phyloP scores from a whole-genome alignment of 2,888 invertebrate genomes.

The Chironomus riparius region DNA sequence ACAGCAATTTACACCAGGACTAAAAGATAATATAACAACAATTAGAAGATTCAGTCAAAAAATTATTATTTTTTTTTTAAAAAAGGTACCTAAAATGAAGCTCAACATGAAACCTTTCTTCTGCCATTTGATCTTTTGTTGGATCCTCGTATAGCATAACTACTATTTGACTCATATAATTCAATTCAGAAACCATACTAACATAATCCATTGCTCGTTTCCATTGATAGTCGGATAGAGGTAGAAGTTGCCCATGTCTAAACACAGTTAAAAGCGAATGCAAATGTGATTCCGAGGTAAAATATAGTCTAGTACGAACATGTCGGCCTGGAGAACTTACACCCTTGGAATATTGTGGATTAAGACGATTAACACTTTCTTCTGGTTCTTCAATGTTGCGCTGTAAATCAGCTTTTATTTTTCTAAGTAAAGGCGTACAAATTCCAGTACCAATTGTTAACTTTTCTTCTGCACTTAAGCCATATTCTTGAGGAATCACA shows the following conservation, averaged over 20 bases:
- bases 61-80: not conserved
- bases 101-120: constrained; percentile 95
- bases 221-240: constrained; percentile 93
- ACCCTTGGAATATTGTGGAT: constrained; percentile 96
- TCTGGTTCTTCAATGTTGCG: constrained; percentile 87
- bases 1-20: constrained; percentile 91
- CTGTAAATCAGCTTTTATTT: constrained; percentile 89
- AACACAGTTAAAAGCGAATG: constrained; percentile 95
- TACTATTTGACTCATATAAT: constrained; percentile 98
- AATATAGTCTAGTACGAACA: constrained; percentile 96
- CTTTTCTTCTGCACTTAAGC: constrained; percentile 90
- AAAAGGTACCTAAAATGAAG: constrained; percentile 85
- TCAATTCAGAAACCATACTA: constrained; percentile 93
- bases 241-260: constrained; percentile 81
- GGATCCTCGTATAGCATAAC: constrained; percentile 99
- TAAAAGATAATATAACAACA: constrained; percentile 68
- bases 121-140: constrained; percentile 84
- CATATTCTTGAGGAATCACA: constrained; percentile 99
- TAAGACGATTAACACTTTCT: constrained; percentile 90
- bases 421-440: constrained; percentile 90
- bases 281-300: constrained; percentile 98
- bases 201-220: constrained; percentile 97
- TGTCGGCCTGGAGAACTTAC: constrained; percentile 97
- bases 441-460: constrained; percentile 94
- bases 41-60: not conserved